Evolutionary conservation across 1,140 invertebrate species (phyloP), one percentile per base, ranked within the genome.

Genomic region (Drosophila jambulina): DNA sequence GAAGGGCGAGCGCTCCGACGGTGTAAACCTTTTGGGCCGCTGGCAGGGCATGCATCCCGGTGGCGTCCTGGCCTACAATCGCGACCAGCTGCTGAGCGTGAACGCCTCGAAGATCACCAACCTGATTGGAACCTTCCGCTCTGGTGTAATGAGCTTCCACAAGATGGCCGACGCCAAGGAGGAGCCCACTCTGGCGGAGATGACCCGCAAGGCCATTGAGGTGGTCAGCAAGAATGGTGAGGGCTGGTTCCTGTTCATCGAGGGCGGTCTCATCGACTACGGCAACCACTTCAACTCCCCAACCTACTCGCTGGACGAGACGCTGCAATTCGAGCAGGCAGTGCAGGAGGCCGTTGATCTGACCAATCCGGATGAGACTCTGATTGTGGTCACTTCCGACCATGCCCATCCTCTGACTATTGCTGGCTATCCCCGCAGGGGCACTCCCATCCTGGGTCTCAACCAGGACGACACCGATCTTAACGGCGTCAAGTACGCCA

Each of bases 401-500:
- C 96, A 96, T 76, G 94, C 94, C 0, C 96, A 96, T 80, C 94
- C 94, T 0, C 93, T 96, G 93, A 93, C 93, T 15, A 93, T 95
- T 25, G 93, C 93, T 40, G 95, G 95, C 25, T 96, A 96, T 79
- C 93, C 95, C 1, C 82, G 90, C 9, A 90, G 95, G 65, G 95
- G 95, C 54, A 94, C 93, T 57, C 86, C 94, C 58, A 95, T 96
- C 67, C 91, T 95, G 25, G 93, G 93, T 3, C 64, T 91, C 13
- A 91, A 90, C 51, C 71, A 86, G 0, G 93, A 93, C 7, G 91
- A 87, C 27, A 81, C 62, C 6, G 94, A 94, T 53, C 75, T 93
- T 0, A 96, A 97, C 92, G 94, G 94, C 2, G 93, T 95, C 53
- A 95, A 95, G 0, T 97, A 96, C 79, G 95, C 96, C 0, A 96